Evolutionary conservation across 1,140 invertebrate species (phyloP).

Genomic region (Phenacoccus solenopsis): DNA sequence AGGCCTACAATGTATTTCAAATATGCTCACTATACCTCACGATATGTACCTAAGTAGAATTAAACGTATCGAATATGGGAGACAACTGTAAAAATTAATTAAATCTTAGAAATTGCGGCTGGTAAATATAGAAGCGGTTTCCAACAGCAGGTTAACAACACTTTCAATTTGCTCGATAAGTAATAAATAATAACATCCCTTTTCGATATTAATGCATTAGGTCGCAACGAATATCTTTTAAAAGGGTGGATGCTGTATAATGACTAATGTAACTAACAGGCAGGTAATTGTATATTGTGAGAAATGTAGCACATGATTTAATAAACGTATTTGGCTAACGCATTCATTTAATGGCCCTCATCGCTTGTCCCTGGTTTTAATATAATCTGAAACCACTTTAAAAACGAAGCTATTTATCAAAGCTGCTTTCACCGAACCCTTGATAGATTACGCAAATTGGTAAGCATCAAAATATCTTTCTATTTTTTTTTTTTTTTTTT

Average conservation of each 20-base stretch:
- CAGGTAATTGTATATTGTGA: conserved; percentile 2
- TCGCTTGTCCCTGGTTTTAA: not conserved
- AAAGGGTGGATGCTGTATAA: not conserved
- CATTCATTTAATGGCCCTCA: not conserved
- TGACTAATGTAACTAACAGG: not conserved
- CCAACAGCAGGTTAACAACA: too few species aligned
- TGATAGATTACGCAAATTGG: not conserved
- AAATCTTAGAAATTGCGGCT: too few species aligned
- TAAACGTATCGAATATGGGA: too few species aligned
- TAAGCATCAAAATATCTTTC: too few species aligned
- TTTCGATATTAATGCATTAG: not conserved
- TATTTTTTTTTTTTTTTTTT: too few species aligned
- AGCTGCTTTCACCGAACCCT: not conserved
- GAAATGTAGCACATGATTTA: not conserved
- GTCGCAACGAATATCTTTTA: not conserved
- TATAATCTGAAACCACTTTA: not conserved
- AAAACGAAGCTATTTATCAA: not conserved
- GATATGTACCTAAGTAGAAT: too few species aligned
- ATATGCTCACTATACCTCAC: too few species aligned
- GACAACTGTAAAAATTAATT: too few species aligned
- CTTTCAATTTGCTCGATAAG: not conserved
- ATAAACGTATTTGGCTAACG: not conserved
- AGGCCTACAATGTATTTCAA: too few species aligned
- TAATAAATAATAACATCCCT: conserved; percentile 3
- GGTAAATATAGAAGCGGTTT: too few species aligned